Evolutionary conservation across 2,888 invertebrate genomes (phyloP), one percentile per base, ranked within the genome.

Genomic region (Stictocephala bisonia): DNA sequence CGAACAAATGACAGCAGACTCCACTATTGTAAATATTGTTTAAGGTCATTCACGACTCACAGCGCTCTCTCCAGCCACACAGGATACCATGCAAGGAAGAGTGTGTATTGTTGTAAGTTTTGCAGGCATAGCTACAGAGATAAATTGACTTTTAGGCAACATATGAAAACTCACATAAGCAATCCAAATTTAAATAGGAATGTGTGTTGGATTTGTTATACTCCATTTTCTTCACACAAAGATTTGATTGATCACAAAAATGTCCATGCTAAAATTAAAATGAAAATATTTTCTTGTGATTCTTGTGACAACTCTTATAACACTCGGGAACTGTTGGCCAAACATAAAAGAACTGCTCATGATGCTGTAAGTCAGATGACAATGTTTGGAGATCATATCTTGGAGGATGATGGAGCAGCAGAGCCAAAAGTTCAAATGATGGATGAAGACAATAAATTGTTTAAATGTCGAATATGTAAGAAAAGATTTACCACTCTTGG

Each of bases 171-270:
- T 6, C 78, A 78, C 72, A 77, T 78, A 35, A 64, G 75, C 18
- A 72, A 73, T 20, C 75, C 64, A 3, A 64, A 44, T 20, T 44
- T 64, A 18, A 64, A 64, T 20, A 64, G 24, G n/a, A 64, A 74
- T 41, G 73, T 77, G 15, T 78, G 78, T 56, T 75, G 75, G 50
- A 75, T 70, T 3, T 78, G 78, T 69, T 77, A 73, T 69, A 78
- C 75, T 41, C 75, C 75, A 1, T 78, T 77, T 44, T 50, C 71
- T 26, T 73, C 75, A 2, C 68, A 74, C 31, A 60, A 41, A 18
- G 76, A 75, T 64, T 58, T 76, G 18, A 66, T 35, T 1, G 31
- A 58, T 13, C 76, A 76, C 24, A 71, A 75, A 66, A 58, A 60
- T 4, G 24, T 71, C 50, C 72, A 75, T 44, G 51, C 53, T n/a